These are phyloP conservation scores for Limenitis camilla DNA, from an alignment of 2,888 invertebrate species.

Conservation along the genomic window DNA sequence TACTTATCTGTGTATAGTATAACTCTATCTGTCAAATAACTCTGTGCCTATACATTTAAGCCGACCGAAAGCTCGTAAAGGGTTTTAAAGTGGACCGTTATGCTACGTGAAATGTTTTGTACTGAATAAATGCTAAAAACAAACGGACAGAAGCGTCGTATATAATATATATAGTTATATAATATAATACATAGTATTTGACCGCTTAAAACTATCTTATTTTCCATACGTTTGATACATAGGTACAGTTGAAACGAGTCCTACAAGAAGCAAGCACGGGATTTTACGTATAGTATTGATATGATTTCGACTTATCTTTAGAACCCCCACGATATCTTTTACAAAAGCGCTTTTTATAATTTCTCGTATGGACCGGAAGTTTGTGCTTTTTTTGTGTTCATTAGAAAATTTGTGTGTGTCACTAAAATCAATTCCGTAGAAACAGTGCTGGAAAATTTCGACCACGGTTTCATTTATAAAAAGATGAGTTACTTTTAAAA, in stretches of 20 bases:
- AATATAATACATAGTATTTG: constrained; percentile 43
- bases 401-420: constrained; percentile 5
- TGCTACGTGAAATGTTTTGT: constrained; percentile 36
- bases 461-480: background rate
- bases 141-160: background rate
- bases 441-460: constrained; percentile 2
- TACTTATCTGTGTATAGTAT: no score
- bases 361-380: background rate
- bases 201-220: constrained; percentile 31
- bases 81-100: constrained; percentile 45
- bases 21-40: constrained; percentile 47
- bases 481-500: constrained; percentile 8
- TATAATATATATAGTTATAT: constrained; percentile 9
- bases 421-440: constrained; percentile 11
- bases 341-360: background rate
- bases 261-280: constrained; percentile 51
- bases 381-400: constrained; percentile 9
- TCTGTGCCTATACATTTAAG: constrained; percentile 72
- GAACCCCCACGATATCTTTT: constrained; percentile 29
- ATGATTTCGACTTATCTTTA: constrained; percentile 49
- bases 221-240: constrained; percentile 61
- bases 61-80: constrained; percentile 68
- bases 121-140: constrained; percentile 8
- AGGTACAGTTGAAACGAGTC: constrained; percentile 43
- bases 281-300: constrained; percentile 72